Base-by-base conservation (phyloP, 2,113 vertebrate species). In the Bubalus kerabau region DNA sequence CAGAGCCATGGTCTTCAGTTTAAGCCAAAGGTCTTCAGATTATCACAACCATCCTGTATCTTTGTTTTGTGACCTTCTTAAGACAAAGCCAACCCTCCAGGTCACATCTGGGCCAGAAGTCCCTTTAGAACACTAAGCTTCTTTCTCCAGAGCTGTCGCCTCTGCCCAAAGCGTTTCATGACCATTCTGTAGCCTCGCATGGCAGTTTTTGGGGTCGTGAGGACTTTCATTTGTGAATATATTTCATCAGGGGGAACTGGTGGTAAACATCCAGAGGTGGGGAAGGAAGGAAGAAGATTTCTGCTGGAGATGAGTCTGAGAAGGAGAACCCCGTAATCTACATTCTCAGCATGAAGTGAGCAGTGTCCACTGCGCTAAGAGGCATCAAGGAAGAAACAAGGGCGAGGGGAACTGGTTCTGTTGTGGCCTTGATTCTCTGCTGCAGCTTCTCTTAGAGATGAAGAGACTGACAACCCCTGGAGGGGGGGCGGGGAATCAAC, bases 61-160 rank as follows among this genome's bases (percentile, higher is more conserved):
- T 50, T 86, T 16, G 76, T 5, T 96, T 71, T 71, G 57, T 90
- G 64, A 60, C 13, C 48, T 54, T 64, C 59, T 83, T 48, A 64
- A 78, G 62, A 94, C 60, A 96, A 48, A 96, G 14, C 24, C 74
- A 80, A 14, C 23, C 19, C 30, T 54, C 14, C 46, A 87, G 52
- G 46, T 46, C 21, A 88, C 56, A 16, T 57, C 76, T 46, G 7
- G 85, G 40, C 40, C 92, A 59, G n/a, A 82, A 82, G 23, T 94
- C 74, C 74, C 56, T 32, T 59, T 48, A 90, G 88, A 60, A 59
- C 5, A 57, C 90, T 5, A 32, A 74, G 7, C 3, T 17, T 24
- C 12, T 2, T 32, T 76, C 40, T 78, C 30, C 7, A 84, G 64
- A 90, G 64, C 50, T 14, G 23, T 67, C 8, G 1, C 10, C 56